These are phyloP conservation scores for Xyrauchen texanus DNA, from an alignment of 2,113 vertebrate genomes.

Conservation along the genomic window DNA sequence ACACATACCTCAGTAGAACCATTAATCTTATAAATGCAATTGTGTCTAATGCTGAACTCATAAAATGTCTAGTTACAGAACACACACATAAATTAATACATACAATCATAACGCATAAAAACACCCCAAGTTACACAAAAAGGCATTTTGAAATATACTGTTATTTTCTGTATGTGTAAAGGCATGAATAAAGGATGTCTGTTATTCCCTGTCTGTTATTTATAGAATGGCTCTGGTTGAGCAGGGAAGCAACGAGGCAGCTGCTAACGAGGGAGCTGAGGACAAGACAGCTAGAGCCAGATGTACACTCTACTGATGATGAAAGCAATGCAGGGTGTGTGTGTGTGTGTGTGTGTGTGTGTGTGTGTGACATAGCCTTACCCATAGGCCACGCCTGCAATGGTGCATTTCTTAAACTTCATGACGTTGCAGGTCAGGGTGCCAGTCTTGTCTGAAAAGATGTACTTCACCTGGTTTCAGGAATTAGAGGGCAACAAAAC, in stretches of 20 bases:
- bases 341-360: not conserved
- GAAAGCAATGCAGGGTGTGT: conserved; percentile 45
- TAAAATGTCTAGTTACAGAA: not conserved
- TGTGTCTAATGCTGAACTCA: conserved; percentile 17
- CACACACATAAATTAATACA: no score
- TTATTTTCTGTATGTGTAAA: not conserved
- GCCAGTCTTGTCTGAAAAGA: conserved; percentile 98
- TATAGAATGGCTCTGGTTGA: conserved; percentile 60
- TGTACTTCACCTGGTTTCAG: conserved; percentile 88
- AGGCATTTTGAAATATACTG: not conserved
- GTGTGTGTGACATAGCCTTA: conserved; percentile 66
- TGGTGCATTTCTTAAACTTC: conserved; percentile 98
- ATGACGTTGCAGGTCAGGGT: conserved; percentile 98
- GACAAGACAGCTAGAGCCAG: conserved; percentile 61
- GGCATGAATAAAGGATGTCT: conserved; percentile 43
- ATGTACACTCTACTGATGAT: conserved; percentile 64
- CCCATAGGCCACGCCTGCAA: conserved; percentile 96
- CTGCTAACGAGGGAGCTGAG: conserved; percentile 65
- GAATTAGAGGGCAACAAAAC: not conserved
- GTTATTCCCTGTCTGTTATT: conserved; percentile 61
- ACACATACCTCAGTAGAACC: not conserved
- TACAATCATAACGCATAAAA: not conserved
- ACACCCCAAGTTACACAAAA: conserved; percentile 9
- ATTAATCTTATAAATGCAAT: conserved; percentile 18
- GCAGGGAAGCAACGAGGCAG: conserved; percentile 62